phyloP scores from a whole-genome alignment of 2,113 vertebrate species.

The Poeciliopsis retropinna region DNA sequence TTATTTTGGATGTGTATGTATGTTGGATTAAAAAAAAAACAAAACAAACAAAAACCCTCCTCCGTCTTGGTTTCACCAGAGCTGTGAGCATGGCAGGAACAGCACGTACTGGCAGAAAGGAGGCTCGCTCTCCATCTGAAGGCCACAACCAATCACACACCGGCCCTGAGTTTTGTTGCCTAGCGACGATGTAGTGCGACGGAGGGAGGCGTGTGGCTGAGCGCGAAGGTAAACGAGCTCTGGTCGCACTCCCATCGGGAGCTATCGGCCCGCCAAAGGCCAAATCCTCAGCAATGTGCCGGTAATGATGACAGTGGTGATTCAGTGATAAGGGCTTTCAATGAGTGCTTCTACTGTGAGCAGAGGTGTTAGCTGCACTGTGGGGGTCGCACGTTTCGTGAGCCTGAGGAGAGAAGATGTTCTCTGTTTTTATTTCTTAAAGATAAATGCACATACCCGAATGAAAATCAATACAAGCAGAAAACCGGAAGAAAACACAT shows the following conservation, averaged over 20 bases:
- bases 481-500: neutral
- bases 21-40: neutral
- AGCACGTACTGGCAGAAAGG: conserved; percentile 62
- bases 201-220: conserved; percentile 58
- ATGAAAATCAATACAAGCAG: conserved; percentile 6
- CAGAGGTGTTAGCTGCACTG: conserved; percentile 20
- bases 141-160: conserved; percentile 75
- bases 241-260: conserved; percentile 62
- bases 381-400: conserved; percentile 19
- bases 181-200: conserved; percentile 83
- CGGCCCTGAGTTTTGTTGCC: conserved; percentile 82
- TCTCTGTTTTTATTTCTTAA: conserved; percentile 60
- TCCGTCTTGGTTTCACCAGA: conserved; percentile 14
- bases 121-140: conserved; percentile 72
- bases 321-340: conserved; percentile 30
- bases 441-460: conserved; percentile 50
- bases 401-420: conserved; percentile 26
- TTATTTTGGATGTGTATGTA: conserved; percentile 3
- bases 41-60: neutral
- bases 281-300: conserved; percentile 42
- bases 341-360: neutral
- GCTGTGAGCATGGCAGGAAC: conserved; percentile 48
- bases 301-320: conserved; percentile 37
- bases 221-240: conserved; percentile 65
- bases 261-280: conserved; percentile 59